Base-by-base conservation (phyloP, 2,113 vertebrate species). In the Himantopus leucocephalus region DNA sequence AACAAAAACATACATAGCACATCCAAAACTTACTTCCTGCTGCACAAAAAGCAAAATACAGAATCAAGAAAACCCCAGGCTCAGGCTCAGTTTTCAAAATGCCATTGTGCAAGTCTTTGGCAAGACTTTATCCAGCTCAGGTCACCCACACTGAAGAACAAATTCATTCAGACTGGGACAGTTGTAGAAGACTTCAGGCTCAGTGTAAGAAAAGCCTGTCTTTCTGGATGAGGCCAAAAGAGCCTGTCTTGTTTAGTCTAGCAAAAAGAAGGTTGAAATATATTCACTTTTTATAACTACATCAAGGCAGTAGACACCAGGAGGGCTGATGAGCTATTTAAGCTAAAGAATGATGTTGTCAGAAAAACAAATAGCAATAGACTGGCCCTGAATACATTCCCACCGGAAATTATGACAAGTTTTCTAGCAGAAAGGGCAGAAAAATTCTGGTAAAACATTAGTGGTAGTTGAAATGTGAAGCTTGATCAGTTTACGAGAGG, bases 51-150 rank as follows among this genome's bases (percentile, higher is more conserved):
- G 13, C 24, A 83, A 79, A 95, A 85, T 62, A 68, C 24, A 67
- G 41, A 88, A 68, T 37, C 9, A 83, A 90, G 52, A 93, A 91
- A 95, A 72, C 11, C 10, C 37, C n/a, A 78, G 26, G 22, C 55
- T 84, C 41, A 60, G 73, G 24, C 81, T 76, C 41, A 85, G 66
- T 88, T 85, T 90, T 97, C 53, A 85, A 90, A 90, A 91, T 78
- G 60, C 60, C 34, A 47, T 85, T 87, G 52, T 74, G 23, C 72
- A 91, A 95, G 64, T 50, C 76, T 92, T 89, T 92, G 83, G 68
- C 63, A 81, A 63, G 79, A 77, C 6, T 93, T 90, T 45, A 47
- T 55, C 34, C 47, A 82, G 29, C 64, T 89, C 68, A 59, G 47
- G 67, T 94, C 72, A 63, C 59, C 17, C 63, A 53, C 47, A 37